phyloP scores from a whole-genome alignment of 2,113 vertebrate genomes.

The Osmerus mordax region DNA sequence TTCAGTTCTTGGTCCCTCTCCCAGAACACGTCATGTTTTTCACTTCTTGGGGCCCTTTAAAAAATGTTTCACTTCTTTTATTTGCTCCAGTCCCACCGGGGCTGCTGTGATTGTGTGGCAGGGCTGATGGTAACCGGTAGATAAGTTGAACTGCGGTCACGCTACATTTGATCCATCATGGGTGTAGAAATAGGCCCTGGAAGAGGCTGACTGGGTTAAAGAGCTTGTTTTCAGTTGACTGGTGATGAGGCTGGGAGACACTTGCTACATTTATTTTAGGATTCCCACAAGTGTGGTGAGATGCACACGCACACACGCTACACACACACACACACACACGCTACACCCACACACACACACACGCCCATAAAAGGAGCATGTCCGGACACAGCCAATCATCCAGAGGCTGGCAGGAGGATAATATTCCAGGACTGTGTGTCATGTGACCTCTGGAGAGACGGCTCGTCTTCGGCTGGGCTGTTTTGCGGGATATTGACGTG shows the following conservation, averaged over 20 bases:
- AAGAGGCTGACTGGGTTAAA: constrained; percentile 70
- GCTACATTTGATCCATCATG: constrained; percentile 64
- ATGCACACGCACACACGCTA: constrained; percentile 43
- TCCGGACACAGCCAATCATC: constrained; percentile 63
- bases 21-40: not conserved
- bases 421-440: constrained; percentile 75
- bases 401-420: constrained; percentile 68
- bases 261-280: constrained; percentile 79
- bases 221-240: constrained; percentile 71
- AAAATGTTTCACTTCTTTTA: constrained; percentile 32
- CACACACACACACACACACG: constrained; percentile 41
- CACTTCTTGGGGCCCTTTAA: not conserved
- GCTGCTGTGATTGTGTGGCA: no score
- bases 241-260: constrained; percentile 69
- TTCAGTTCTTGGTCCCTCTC: no score
- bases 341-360: constrained; percentile 38
- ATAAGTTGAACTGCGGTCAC: constrained; percentile 36
- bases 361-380: constrained; percentile 78
- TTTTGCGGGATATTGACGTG: constrained; percentile 59
- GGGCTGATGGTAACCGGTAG: constrained; percentile 4
- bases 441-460: constrained; percentile 65
- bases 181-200: constrained; percentile 64
- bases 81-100: not conserved
- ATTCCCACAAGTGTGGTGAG: constrained; percentile 68
- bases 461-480: constrained; percentile 13